These are phyloP conservation scores for Microplitis demolitor DNA, from an alignment of 1,140 invertebrate genomes.

Conservation along the genomic window DNA sequence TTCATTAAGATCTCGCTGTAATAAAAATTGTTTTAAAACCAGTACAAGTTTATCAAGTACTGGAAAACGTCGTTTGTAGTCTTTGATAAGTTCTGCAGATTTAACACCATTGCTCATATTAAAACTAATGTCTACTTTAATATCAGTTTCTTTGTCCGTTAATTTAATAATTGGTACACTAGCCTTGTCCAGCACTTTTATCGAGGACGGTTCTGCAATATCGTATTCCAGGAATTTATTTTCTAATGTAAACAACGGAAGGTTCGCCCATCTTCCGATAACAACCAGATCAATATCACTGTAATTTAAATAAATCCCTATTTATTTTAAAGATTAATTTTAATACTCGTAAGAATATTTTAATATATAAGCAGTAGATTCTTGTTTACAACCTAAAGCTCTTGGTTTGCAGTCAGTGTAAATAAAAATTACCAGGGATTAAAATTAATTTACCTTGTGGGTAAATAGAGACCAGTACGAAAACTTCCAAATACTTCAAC, in stretches of 20 bases:
- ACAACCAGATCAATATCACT: slow-evolving; percentile 98
- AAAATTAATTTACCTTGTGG: slow-evolving; percentile 70
- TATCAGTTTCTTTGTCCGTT: slow-evolving; percentile 91
- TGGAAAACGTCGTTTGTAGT: slow-evolving; percentile 80
- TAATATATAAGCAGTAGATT: no score
- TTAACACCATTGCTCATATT: slow-evolving; percentile 96
- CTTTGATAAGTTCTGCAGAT: slow-evolving; percentile 93
- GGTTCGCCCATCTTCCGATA: slow-evolving; percentile 90
- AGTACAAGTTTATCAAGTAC: slow-evolving; percentile 91
- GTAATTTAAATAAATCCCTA: slow-evolving; percentile 41
- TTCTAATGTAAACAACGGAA: slow-evolving; percentile 89
- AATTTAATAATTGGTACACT: slow-evolving; percentile 97
- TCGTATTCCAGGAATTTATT: slow-evolving; percentile 85
- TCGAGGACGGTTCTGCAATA: slow-evolving; percentile 83
- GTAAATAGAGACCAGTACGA: slow-evolving; percentile 91
- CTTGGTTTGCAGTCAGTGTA: neutral
- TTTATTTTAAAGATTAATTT: no score
- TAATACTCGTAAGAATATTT: no score
- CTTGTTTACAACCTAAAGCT: neutral
- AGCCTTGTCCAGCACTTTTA: slow-evolving; percentile 96
- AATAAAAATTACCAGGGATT: slow-evolving; percentile 15
- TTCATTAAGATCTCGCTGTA: slow-evolving; percentile 97
- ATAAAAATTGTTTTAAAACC: slow-evolving; percentile 96
- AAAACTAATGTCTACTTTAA: slow-evolving; percentile 97
- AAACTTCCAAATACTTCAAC: slow-evolving; percentile 97